Evolutionary conservation across 92 coral and sea anemone genomes (phyloP), one percentile per base, ranked within the genome.

Genomic region (Heteractis magnifica): DNA sequence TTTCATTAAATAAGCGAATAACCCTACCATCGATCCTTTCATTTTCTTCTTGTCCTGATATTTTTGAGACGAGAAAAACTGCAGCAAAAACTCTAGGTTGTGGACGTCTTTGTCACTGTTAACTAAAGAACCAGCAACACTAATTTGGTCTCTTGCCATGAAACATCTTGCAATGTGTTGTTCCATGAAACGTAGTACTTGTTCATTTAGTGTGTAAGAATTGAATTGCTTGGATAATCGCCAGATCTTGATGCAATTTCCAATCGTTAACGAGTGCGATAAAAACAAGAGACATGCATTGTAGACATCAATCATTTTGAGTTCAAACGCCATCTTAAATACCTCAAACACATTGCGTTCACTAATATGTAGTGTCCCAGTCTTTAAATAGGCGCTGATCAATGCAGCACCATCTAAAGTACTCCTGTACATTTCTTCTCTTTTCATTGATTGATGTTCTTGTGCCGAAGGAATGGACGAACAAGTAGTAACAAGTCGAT

Each of bases 211-310:
- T 4, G 15, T 78, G 23, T 16, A 60, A 53, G 44, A 59, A 3
- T 71, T 70, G 14, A 50, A 85, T 53, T 68, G 48, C 23, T 79
- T 64, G 3, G 88, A 76, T 14, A 79, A 51, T 19, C 44, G 82
- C 50, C 70, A 56, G 48, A 78, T 51, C 21, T 78, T 76, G 44
- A 65, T 52, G 81, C 83, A 85, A 56, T 77, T 85, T 10, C 78
- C 88, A 52, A 85, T n/a, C 5, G 76, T 78, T 5, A 85, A 52
- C 5, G 88, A 19, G 41, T 78, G 70, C 23, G 83, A 84, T 16
- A 85, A 79, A 78, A 78, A 76, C 53, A 78, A 12, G 4, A 78
- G 13, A 49, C 88, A 85, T 10, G 77, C 88, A 34, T 85, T 76
- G 20, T 78, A 51, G 8, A 85, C 72, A 6, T 23, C 55, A 10